Percentiles rank a stretch among this genome's conserved stretches.
These are phyloP conservation scores for Siniperca chuatsi DNA, from an alignment of 2,113 vertebrate genomes.

Conservation along the genomic window DNA sequence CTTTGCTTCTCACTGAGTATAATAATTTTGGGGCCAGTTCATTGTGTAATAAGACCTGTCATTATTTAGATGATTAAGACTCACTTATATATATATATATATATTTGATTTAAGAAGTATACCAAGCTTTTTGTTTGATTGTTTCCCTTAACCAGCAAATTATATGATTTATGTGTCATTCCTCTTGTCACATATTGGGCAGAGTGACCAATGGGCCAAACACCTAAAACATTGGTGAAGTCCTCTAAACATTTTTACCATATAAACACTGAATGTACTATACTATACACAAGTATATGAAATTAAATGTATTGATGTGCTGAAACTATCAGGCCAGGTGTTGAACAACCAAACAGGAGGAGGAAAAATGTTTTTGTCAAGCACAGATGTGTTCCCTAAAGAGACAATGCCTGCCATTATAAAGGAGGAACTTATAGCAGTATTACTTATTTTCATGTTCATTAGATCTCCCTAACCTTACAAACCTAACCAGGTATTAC, in stretches of 20 bases:
- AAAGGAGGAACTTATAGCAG: conserved; percentile 49
- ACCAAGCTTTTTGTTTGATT: neutral
- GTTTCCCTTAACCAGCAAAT: neutral
- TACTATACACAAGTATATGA: neutral
- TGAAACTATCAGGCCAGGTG: neutral
- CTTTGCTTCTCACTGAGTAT: conserved; percentile 19
- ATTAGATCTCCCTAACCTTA: conserved; percentile 77
- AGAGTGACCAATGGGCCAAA: neutral
- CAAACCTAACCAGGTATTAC: conserved; percentile 80
- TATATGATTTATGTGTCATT: neutral
- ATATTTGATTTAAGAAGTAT: neutral
- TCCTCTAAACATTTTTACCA: neutral
- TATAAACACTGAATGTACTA: neutral
- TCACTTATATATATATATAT: neutral
- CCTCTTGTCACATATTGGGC: neutral
- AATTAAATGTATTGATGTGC: neutral
- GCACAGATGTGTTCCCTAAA: conserved; percentile 36
- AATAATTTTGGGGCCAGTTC: conserved; percentile 9
- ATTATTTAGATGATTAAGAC: conserved; percentile 14
- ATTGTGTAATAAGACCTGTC: neutral
- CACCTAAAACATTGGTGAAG: neutral
- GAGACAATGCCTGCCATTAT: conserved; percentile 22
- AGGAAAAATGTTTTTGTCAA: conserved; percentile 20
- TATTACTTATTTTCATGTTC: conserved; percentile 69
- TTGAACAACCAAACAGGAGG: conserved; percentile 16